Evolutionary conservation across 2,113 vertebrate species (phyloP), one percentile per base, ranked within the genome.

Genomic region (Proteles cristata): DNA sequence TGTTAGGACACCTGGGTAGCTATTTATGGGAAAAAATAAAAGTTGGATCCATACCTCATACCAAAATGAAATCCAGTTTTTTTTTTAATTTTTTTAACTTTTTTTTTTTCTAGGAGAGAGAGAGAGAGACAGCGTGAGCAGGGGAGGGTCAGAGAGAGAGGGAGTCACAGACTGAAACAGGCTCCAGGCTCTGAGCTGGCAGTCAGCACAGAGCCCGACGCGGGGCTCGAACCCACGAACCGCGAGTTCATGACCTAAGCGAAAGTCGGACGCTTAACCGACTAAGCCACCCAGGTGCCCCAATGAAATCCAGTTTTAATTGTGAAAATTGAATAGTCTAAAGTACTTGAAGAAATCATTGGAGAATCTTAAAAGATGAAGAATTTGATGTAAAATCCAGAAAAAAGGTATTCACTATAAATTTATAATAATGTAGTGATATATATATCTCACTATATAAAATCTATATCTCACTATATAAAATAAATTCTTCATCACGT

Each of bases 1-100:
- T 65, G 9, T 43, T 89, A 81, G 39, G 55, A 81, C 1, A 85
- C 58, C 26, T 95, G 33, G 6, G 11, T 66, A 93, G 53, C 53
- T 95, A 55, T 94, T 89, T 96, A 31, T 35, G 88, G 68, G 28
- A 43, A 77, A 93, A 95, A 95, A 45, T 5, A 11, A 93, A 76
- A 90, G 28, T 55, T 90, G 61, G 45, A 48, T 82, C 79, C 63
- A 25, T 81, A 81, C 43, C 81, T 86, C 45, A 76, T 65, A 66
- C 26, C 74, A 91, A 93, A 81, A 95, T 86, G 50, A 90, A 88
- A 39, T 74, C 39, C 10, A 85, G 25, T 50, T 93, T 82, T 80
- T n/a, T n/a, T n/a, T n/a, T n/a, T n/a, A n/a, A n/a, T n/a, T n/a
- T n/a, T n/a, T n/a, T n/a, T n/a, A n/a, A n/a, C n/a, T n/a, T n/a